A percentile compares a stretch with the other conserved stretches of the same genome.
Evolutionary conservation across 2,888 invertebrate genomes (phyloP).

Genomic region (Sinelater perroti): DNA sequence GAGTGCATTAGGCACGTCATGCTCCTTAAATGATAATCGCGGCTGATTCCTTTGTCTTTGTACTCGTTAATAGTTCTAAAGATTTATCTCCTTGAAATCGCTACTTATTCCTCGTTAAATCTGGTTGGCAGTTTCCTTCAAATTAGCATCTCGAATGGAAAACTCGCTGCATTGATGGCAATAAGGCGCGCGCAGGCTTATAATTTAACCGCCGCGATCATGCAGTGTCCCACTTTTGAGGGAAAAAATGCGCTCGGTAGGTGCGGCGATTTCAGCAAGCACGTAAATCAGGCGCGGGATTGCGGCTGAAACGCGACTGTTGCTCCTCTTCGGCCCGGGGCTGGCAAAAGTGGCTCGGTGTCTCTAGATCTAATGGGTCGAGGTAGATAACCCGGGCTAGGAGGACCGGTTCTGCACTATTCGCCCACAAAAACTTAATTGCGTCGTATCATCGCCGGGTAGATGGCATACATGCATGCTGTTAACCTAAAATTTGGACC

Average conservation of each 20-base stretch:
- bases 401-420: slow-evolving; percentile 8
- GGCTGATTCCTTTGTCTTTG: too few relatives aligned
- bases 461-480: slow-evolving; percentile 12
- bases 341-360: slow-evolving; percentile 1
- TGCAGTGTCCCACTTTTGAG: slow-evolving; percentile 6
- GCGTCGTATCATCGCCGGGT: slow-evolving; percentile 4
- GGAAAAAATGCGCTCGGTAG: not conserved
- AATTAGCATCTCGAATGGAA: too few relatives aligned
- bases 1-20: too few relatives aligned
- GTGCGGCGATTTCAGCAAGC: slow-evolving; percentile 2
- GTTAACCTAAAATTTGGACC: slow-evolving; percentile 10
- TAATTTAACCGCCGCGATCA: slow-evolving; percentile 9
- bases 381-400: not conserved
- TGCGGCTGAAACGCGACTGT: not conserved
- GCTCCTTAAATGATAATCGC: too few relatives aligned
- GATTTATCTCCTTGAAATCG: too few relatives aligned
- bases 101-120: too few relatives aligned
- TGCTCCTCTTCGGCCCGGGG: not conserved
- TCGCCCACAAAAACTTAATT: slow-evolving; percentile 10
- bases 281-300: slow-evolving; percentile 6
- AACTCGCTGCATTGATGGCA: too few relatives aligned
- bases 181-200: slow-evolving; percentile 1
- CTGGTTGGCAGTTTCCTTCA: too few relatives aligned
- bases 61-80: too few relatives aligned
- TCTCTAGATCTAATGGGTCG: not conserved